Base-by-base conservation (phyloP, 2,888 invertebrate genomes). In the Eupeodes latifasciatus region DNA sequence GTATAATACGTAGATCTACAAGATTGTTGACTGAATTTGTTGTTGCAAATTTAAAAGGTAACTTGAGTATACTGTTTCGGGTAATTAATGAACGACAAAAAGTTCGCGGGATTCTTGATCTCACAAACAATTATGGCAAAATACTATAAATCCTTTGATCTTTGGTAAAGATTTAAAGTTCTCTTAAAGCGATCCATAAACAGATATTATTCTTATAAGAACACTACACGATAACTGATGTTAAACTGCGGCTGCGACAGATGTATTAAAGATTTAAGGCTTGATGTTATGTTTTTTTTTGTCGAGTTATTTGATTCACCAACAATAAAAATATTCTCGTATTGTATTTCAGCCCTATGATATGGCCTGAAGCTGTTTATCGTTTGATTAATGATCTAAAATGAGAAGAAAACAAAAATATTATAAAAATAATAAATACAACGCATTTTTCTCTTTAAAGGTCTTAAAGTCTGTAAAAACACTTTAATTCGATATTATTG, bases 351-450 rank as follows among this genome's bases (percentile, higher is more conserved):
- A 27, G 64, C 69, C 34, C 59, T 64, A 12, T 44, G 5, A 55
- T 16, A 16, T 76, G 51, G 49, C 55, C 40, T 79, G 44, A 61
- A 69, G 81, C 34, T 75, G 47, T 81, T 61, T 67, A 69, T 67
- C 79, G 69, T 86, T 7, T 86, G 82, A 75, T 79, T 78, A 86
- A 86, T 72, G 72, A 72, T 86, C 86, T 86, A 19, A 75, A 86
- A 86, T 44, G 74, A 86, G 57, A 86, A 66, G 74, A 57, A 67
- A 67, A 16, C 81, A 67, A 62, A 77, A 49, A 40, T 4, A 9
- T 40, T 7, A 7, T 55, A 71, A 62, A 74, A 49, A 67, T 4
- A 5, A 55, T 34, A 47, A n/a, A 14, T 62, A 71, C 5, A 72
- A 14, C 16, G 27, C 67, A 10, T 49, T 12, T 12, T 5, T 27